phyloP scores from a whole-genome alignment of 2,113 vertebrate species.

The Odobenus rosmarus region DNA sequence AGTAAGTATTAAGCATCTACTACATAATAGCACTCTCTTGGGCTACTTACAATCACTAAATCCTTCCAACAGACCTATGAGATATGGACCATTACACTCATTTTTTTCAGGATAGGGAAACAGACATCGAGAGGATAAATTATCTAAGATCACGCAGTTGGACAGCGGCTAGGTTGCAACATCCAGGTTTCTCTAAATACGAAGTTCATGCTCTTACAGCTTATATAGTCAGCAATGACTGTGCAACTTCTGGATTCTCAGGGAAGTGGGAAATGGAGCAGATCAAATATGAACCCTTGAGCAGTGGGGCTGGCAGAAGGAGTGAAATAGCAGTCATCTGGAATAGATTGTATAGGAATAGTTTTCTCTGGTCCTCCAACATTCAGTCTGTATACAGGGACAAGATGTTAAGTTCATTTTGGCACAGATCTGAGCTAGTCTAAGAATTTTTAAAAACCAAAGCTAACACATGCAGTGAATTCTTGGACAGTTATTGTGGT shows the following conservation, averaged over 20 bases:
- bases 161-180: neutral
- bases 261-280: slow-evolving; percentile 25
- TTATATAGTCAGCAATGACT: neutral
- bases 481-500: neutral
- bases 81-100: neutral
- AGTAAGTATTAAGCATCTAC: neutral
- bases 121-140: neutral
- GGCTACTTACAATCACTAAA: neutral
- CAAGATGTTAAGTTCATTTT: slow-evolving; percentile 30
- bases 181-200: neutral
- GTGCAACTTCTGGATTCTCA: neutral
- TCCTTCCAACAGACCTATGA: neutral
- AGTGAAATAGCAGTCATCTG: neutral
- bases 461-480: neutral
- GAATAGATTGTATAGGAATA: neutral
- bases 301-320: neutral
- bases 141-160: neutral
- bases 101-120: neutral
- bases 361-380: neutral
- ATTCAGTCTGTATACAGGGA: neutral
- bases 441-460: neutral
- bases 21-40: neutral
- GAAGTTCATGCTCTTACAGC: neutral
- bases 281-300: neutral
- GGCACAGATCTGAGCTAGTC: neutral